Base-by-base conservation (phyloP, 2,113 vertebrate genomes). In the Cinclus cinclus region DNA sequence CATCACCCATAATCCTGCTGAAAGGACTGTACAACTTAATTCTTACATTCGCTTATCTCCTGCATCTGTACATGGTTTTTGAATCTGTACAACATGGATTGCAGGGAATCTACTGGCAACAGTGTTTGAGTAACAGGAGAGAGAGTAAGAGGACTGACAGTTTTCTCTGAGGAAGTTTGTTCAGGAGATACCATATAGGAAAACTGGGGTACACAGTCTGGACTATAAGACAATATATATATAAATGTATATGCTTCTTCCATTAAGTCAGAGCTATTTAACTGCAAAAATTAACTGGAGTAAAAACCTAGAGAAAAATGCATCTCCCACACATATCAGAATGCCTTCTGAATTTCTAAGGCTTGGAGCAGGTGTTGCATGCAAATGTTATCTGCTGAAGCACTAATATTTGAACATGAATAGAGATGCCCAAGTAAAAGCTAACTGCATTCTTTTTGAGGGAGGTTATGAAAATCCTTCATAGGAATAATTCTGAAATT, bases 331-430 rank as follows among this genome's bases (percentile, higher is more conserved):
- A 84, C 75, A 55, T 77, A 83, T 82, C 41, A 94, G 44, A 71
- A 91, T 76, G 75, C 35, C 35, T 92, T 94, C 53, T 84, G 78
- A 96, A 97, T 90, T 95, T 91, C 76, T 95, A 78, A 84, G 90
- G 52, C 84, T 94, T 93, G 68, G 44, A 94, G 94, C 95, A 96
- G 93, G 87, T 97, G 91, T 42, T 89, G 70, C 76, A 91, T 90
- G 80, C 77, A 95, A 97, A 92, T 91, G 52, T 15, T 94, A 69
- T 90, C 69, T 84, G 37, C 58, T 93, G 70, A 96, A 93, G 71
- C 42, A 58, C 84, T 95, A 95, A 92, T 96, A 94, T 94, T 95
- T 95, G 80, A 91, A 88, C 85, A 87, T 90, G 90, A 96, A 95
- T 96, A 95, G 68, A 49, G 47, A 74, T 84, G 33, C 42, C 58